phyloP scores from a whole-genome alignment of 2,888 invertebrate genomes.

The Campoplex nolae region DNA sequence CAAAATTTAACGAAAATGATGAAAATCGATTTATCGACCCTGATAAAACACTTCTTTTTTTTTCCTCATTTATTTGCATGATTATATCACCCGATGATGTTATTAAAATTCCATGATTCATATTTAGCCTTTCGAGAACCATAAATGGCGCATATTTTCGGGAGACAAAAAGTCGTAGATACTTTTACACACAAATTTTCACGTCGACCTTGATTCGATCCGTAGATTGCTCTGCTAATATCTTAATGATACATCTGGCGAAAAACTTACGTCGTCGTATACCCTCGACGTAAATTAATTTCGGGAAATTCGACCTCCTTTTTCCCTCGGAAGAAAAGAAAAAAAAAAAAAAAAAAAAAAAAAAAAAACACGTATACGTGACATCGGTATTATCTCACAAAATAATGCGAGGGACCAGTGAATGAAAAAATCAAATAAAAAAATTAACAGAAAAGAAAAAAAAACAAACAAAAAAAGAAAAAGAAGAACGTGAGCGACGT shows the following conservation, averaged over 20 bases:
- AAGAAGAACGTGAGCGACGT: not conserved
- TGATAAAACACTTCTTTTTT: not conserved
- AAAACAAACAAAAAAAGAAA: not conserved
- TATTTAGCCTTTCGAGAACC: too few species aligned
- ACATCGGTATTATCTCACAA: constrained; percentile 11
- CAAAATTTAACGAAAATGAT: not conserved
- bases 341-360: not conserved
- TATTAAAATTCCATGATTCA: too few species aligned
- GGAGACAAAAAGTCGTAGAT: too few species aligned
- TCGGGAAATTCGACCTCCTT: constrained; percentile 13
- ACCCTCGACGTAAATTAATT: constrained; percentile 15
- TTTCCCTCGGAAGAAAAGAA: too few species aligned
- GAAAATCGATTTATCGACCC: not conserved
- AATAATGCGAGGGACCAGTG: constrained; percentile 16
- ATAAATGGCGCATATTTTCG: too few species aligned
- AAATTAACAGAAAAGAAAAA: not conserved
- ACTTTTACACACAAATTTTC: not conserved
- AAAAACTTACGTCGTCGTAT: not conserved
- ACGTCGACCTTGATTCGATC: not conserved
- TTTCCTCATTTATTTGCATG: not conserved
- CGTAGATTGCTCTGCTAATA: not conserved
- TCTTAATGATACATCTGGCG: not conserved
- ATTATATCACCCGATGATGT: not conserved
- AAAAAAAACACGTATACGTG: not conserved
- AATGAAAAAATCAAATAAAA: constrained; percentile 7